Conservation (phyloP, 2,113 vertebrate genomes). For the Myxocyprinus asiaticus region DNA sequence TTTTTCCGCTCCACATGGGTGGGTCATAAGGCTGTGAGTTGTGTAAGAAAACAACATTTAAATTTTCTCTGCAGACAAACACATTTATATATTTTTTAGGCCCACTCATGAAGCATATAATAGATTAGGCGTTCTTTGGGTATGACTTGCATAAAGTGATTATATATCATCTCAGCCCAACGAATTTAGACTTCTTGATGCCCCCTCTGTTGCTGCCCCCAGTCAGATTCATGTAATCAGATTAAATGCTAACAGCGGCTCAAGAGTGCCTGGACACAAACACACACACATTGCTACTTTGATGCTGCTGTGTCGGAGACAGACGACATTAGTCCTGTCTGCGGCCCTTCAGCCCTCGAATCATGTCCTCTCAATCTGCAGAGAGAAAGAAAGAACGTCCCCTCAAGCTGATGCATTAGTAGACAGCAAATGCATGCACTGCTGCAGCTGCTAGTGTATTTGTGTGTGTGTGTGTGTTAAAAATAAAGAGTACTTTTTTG, state of each 20-base stretch:
- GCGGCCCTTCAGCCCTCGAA: conserved; percentile 56
- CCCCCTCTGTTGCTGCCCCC: conserved; percentile 70
- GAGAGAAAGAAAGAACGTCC: conserved; percentile 54
- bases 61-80: not conserved
- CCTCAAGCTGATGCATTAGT: conserved; percentile 47
- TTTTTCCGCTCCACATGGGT: conserved; percentile 42
- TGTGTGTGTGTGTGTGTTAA: not conserved
- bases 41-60: conserved; percentile 13
- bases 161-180: conserved; percentile 73
- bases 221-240: conserved; percentile 75
- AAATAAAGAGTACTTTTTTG: too few relatives aligned
- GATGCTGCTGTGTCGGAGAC: conserved; percentile 76
- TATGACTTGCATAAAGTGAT: conserved; percentile 80
- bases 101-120: conserved; percentile 64
- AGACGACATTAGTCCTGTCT: conserved; percentile 78
- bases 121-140: conserved; percentile 73
- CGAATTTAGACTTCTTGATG: conserved; percentile 81
- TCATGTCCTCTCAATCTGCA: conserved; percentile 59
- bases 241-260: conserved; percentile 79
- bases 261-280: conserved; percentile 69
- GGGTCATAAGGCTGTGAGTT: conserved; percentile 52
- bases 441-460: conserved; percentile 34
- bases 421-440: conserved; percentile 43
- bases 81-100: conserved; percentile 54
- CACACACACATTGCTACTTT: conserved; percentile 59